Conservation (phyloP, 2,888 invertebrate genomes). For the Nasonovia ribisnigri region DNA sequence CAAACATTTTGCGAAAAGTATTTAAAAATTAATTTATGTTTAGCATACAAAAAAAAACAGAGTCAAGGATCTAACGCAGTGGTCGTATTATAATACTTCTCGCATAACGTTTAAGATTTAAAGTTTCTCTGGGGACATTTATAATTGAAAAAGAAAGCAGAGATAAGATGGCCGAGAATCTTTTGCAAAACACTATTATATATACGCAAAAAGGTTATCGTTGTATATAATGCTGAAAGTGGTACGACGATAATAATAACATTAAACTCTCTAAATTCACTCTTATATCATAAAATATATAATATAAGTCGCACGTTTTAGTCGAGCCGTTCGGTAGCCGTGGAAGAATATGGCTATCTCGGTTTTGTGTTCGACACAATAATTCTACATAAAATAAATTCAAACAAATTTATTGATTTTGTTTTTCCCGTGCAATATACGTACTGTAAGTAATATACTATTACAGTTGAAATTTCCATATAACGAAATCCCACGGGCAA, state of each 20-base stretch:
- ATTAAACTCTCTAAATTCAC: neutral
- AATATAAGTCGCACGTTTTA: neutral
- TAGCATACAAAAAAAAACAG: neutral
- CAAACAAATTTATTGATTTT: no score
- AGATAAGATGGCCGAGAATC: constrained; percentile 1
- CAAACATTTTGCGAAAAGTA: neutral
- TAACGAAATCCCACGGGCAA: no score
- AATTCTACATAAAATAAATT: neutral
- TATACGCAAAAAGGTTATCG: neutral
- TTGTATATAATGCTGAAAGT: neutral
- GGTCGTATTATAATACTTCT: neutral
- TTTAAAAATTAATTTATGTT: constrained; percentile 11
- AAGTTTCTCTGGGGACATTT: constrained; percentile 39
- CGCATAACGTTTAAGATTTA: constrained; percentile 29
- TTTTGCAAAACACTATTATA: constrained; percentile 19
- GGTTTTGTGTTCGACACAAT: neutral
- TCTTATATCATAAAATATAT: neutral
- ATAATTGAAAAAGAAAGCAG: constrained; percentile 28
- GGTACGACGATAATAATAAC: constrained; percentile 4
- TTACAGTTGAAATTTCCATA: no score
- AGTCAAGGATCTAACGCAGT: neutral
- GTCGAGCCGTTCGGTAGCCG: neutral
- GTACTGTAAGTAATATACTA: no score
- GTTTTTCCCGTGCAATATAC: no score
- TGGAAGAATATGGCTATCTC: neutral